Percentiles rank a stretch among this genome's conserved stretches.
These are phyloP conservation scores for Ascidia mentula DNA, from an alignment of 23 tunicate genomes.

Conservation along the genomic window DNA sequence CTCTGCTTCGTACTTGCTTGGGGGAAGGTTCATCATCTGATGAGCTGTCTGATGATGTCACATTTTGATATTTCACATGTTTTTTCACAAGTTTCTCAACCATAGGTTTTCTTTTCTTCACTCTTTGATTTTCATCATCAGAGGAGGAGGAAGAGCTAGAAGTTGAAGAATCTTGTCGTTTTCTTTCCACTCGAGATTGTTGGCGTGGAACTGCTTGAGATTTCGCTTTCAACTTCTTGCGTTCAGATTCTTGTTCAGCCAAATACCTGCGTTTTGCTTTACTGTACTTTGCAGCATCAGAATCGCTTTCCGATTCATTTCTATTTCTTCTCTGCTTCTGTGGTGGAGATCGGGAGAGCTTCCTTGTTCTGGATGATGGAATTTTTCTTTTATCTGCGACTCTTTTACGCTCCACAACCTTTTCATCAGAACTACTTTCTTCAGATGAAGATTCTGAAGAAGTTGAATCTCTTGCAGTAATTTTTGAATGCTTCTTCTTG, in stretches of 20 bases:
- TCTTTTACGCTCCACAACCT: neutral
- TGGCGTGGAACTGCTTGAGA: neutral
- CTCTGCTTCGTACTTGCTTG: neutral
- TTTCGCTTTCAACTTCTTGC: neutral
- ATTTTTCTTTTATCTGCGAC: neutral
- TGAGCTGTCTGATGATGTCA: neutral
- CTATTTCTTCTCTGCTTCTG: neutral
- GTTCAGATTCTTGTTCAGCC: neutral
- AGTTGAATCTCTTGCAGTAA: neutral
- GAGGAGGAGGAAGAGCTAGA: slow-evolving; percentile 1
- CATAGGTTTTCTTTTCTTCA: neutral
- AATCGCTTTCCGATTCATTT: neutral
- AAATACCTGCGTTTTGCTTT: slow-evolving; percentile 9
- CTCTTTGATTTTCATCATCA: neutral
- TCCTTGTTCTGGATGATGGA: neutral
- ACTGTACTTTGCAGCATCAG: slow-evolving; percentile 5
- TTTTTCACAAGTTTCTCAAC: neutral
- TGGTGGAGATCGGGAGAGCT: neutral
- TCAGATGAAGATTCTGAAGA: slow-evolving; percentile 4
- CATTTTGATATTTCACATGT: neutral
- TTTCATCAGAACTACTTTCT: neutral
- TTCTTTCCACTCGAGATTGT: neutral
- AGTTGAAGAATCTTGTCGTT: slow-evolving; percentile 1
- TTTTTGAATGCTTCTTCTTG: neutral
- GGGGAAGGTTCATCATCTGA: neutral